phyloP scores from a whole-genome alignment of 2,797 vertebrate genomes.

The Pogonophryne albipinna region DNA sequence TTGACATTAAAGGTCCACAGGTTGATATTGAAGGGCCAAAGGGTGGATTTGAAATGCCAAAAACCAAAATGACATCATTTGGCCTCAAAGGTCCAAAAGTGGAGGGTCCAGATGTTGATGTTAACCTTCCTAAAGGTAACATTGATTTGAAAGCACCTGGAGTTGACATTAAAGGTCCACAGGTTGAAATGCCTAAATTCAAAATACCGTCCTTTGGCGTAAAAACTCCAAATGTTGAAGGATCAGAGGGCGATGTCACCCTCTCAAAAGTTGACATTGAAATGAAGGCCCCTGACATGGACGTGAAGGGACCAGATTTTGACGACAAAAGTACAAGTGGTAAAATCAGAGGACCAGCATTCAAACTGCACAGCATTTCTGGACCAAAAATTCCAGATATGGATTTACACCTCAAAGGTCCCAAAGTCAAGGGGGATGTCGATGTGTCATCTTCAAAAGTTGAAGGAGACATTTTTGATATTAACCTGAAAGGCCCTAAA shows the following conservation, averaged over 20 bases:
- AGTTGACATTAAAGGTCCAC: neutral
- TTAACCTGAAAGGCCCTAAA: conserved; percentile 25
- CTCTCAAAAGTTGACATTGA: conserved; percentile 33
- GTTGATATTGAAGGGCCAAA: conserved; percentile 28
- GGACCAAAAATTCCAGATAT: conserved; percentile 49
- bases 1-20: conserved; percentile 36
- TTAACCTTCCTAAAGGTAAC: conserved; percentile 20
- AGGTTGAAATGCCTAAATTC: conserved; percentile 68
- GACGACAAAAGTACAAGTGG: conserved; percentile 8
- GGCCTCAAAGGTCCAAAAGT: neutral
- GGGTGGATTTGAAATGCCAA: conserved; percentile 39
- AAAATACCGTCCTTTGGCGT: conserved; percentile 67
- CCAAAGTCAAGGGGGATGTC: conserved; percentile 53
- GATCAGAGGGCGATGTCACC: conserved; percentile 26
- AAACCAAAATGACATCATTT: conserved; percentile 36
- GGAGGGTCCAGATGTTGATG: conserved; percentile 32
- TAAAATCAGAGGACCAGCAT: conserved; percentile 31
- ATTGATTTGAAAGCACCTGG: conserved; percentile 15
- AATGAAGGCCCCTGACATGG: neutral
- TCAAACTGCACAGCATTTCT: conserved; percentile 67
- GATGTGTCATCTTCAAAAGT: no score
- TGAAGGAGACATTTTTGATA: conserved; percentile 5
- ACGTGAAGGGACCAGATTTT: conserved; percentile 6
- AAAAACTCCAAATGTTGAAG: conserved; percentile 15
- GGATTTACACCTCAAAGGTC: conserved; percentile 62